Conservation (phyloP, 1,140 invertebrate genomes). For the Hylyphantes graminicola region DNA sequence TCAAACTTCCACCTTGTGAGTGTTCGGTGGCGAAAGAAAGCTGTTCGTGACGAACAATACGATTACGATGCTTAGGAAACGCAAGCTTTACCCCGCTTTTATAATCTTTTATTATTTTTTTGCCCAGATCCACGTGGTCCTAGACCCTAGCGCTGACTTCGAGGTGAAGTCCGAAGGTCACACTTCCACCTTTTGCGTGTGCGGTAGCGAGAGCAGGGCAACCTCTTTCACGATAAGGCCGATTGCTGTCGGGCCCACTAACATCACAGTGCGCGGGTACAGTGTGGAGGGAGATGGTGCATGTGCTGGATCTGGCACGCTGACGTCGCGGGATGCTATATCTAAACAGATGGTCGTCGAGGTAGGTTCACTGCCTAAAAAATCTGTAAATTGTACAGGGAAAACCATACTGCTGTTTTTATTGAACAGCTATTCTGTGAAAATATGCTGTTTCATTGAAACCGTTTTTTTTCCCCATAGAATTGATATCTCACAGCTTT, state of each 20-base stretch:
- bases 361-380: constrained; percentile 1
- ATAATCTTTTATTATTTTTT: background rate
- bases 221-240: constrained; percentile 70
- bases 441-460: no score
- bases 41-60: no score
- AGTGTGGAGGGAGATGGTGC: constrained; percentile 17
- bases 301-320: constrained; percentile 33
- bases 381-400: no score
- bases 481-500: no score
- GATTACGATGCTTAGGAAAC: no score
- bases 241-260: constrained; percentile 71
- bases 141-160: constrained; percentile 70
- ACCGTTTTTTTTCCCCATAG: no score
- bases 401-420: no score
- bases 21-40: constrained; percentile 65
- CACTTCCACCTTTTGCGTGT: constrained; percentile 41
- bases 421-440: no score
- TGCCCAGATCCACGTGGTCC: constrained; percentile 70
- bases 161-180: constrained; percentile 65
- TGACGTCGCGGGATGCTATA: constrained; percentile 46
- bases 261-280: constrained; percentile 73
- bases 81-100: no score
- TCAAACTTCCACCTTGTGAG: constrained; percentile 23
- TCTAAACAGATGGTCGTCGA: constrained; percentile 72
- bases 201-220: constrained; percentile 65